Evolutionary conservation across 2,797 vertebrate genomes (phyloP).

Genomic region (Smutsia gigantea): DNA sequence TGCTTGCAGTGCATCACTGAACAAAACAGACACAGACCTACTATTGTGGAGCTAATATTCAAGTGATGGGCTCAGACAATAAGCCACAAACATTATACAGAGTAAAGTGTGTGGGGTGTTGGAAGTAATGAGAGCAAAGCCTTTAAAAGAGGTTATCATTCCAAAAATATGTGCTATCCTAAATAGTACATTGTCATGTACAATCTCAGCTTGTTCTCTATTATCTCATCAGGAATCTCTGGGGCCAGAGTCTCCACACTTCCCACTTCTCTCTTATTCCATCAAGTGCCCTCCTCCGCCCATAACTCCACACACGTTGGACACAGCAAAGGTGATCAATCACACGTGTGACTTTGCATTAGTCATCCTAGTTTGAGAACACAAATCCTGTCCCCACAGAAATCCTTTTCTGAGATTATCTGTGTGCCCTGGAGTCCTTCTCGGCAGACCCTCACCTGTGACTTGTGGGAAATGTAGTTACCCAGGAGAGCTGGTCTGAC

Average conservation of each 20-base stretch:
- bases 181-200: rapidly evolving
- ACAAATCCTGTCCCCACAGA: not conserved
- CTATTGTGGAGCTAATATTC: not conserved
- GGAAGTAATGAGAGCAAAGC: not conserved
- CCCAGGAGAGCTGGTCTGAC: not conserved
- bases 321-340: not conserved
- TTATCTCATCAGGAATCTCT: not conserved
- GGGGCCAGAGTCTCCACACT: not conserved
- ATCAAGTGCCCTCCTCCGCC: not conserved
- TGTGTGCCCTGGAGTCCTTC: not conserved
- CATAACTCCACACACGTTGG: not conserved
- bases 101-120: not conserved
- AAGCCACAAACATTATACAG: not conserved
- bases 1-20: not conserved
- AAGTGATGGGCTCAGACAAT: not conserved
- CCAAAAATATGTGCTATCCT: not conserved
- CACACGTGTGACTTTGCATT: not conserved
- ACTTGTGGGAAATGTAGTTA: not conserved
- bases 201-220: not conserved
- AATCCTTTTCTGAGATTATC: not conserved
- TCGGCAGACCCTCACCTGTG: not conserved
- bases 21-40: not conserved
- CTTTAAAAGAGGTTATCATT: not conserved
- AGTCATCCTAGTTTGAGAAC: not conserved
- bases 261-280: not conserved